These are phyloP conservation scores for Cyrtorhinus lividipennis DNA, from an alignment of 1,140 invertebrate genomes.

Conservation along the genomic window DNA sequence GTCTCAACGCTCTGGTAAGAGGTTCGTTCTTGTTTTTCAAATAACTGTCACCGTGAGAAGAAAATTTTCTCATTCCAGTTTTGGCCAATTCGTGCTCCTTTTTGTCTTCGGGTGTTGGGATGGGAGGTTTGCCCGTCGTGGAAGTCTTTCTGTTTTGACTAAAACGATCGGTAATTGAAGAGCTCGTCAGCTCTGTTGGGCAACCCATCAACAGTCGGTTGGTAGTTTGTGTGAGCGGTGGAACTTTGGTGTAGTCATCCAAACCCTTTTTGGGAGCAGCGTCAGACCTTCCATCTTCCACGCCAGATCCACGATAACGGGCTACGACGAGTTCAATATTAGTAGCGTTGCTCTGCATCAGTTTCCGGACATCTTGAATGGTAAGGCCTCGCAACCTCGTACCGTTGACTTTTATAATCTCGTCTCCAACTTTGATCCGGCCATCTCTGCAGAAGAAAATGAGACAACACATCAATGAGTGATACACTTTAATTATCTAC, in stretches of 20 bases:
- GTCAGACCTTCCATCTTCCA: background rate
- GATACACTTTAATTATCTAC: too few relatives aligned
- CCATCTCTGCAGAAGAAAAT: conserved; percentile 36
- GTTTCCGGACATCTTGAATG: conserved; percentile 42
- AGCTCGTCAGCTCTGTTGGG: background rate
- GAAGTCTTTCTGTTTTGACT: background rate
- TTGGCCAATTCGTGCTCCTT: conserved; percentile 20
- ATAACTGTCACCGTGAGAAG: conserved; percentile 24
- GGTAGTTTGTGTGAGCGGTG: conserved; percentile 11
- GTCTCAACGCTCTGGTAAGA: conserved; percentile 27
- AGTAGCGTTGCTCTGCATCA: conserved; percentile 35
- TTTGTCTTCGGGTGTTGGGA: conserved; percentile 17
- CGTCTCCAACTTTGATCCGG: conserved; percentile 42
- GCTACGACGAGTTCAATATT: conserved; percentile 42
- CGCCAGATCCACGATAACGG: conserved; percentile 18
- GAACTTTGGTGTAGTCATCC: conserved; percentile 2
- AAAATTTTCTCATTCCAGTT: conserved; percentile 30
- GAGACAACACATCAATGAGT: too few relatives aligned
- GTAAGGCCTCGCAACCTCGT: conserved; percentile 42
- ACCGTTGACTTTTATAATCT: conserved; percentile 51
- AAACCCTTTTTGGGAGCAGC: background rate
- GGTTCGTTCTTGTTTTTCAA: conserved; percentile 15
- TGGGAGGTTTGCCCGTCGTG: conserved; percentile 12
- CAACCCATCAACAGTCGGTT: background rate
- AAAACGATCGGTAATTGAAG: background rate